phyloP scores from a whole-genome alignment of 2,888 invertebrate species.

The Athalia cordata region DNA sequence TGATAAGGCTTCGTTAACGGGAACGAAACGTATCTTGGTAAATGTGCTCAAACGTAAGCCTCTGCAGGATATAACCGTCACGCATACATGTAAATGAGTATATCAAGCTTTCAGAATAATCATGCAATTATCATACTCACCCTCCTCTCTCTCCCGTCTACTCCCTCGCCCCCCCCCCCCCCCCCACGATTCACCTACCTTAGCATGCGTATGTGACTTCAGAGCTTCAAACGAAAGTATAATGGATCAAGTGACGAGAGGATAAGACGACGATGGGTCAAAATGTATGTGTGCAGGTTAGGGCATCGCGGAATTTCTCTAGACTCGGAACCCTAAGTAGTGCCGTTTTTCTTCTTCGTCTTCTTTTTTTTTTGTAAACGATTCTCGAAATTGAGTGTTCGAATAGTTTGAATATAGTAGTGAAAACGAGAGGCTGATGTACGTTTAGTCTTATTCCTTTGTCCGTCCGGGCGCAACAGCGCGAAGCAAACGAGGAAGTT shows the following conservation, averaged over 20 bases:
- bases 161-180: neutral
- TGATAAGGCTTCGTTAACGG: slow-evolving; percentile 21
- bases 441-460: too few species aligned
- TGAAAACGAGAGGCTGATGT: neutral
- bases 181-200: neutral
- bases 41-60: slow-evolving; percentile 14
- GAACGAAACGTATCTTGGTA: slow-evolving; percentile 19
- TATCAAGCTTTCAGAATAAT: slow-evolving; percentile 10
- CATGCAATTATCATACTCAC: slow-evolving; percentile 22
- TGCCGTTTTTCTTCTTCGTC: too few species aligned
- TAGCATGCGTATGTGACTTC: neutral
- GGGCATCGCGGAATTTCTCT: too few species aligned
- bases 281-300: too few species aligned
- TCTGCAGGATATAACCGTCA: neutral
- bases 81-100: neutral
- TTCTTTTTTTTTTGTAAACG: too few species aligned
- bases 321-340: too few species aligned
- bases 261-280: too few species aligned
- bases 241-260: too few species aligned
- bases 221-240: too few species aligned
- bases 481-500: slow-evolving; percentile 9
- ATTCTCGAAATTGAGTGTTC: too few species aligned
- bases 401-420: too few species aligned
- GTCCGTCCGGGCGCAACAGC: neutral
- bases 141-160: neutral